phyloP scores from a whole-genome alignment of 2,797 vertebrate species.

The Diplodus sargus region DNA sequence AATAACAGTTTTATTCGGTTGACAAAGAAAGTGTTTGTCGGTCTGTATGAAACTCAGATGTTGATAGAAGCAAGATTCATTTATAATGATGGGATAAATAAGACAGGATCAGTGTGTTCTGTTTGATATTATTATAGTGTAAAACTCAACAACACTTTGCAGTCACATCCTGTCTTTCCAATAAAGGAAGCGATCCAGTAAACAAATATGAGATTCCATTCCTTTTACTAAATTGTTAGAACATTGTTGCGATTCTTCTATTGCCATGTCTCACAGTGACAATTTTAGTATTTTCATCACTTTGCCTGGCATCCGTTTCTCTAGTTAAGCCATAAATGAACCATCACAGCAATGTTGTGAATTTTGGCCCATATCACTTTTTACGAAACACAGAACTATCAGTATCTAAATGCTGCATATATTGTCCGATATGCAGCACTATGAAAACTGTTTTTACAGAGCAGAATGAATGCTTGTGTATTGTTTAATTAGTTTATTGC shows the following conservation, averaged over 20 bases:
- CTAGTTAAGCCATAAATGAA: not conserved
- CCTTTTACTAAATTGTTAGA: conserved; percentile 30
- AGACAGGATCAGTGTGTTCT: not conserved
- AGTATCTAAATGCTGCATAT: too few species aligned
- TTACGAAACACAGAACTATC: too few species aligned
- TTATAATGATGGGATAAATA: not conserved
- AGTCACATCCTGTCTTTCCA: conserved; percentile 53
- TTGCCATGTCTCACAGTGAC: conserved; percentile 26
- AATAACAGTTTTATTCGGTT: not conserved
- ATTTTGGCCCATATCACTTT: not conserved
- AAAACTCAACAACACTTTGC: conserved; percentile 35
- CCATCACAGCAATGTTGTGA: not conserved
- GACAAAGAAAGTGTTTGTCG: conserved; percentile 2
- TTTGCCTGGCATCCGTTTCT: conserved; percentile 8
- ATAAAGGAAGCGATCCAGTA: conserved; percentile 36
- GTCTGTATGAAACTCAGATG: not conserved
- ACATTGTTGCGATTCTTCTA: conserved; percentile 45
- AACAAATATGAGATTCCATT: conserved; percentile 44
- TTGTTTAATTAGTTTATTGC: too few species aligned
- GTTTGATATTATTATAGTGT: not conserved
- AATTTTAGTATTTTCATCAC: not conserved
- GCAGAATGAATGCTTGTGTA: too few species aligned
- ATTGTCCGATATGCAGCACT: too few species aligned
- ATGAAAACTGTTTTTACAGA: too few species aligned
- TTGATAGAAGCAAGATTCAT: conserved; percentile 21